Conservation (phyloP, 1,140 invertebrate genomes). For the Patella vulgata region DNA sequence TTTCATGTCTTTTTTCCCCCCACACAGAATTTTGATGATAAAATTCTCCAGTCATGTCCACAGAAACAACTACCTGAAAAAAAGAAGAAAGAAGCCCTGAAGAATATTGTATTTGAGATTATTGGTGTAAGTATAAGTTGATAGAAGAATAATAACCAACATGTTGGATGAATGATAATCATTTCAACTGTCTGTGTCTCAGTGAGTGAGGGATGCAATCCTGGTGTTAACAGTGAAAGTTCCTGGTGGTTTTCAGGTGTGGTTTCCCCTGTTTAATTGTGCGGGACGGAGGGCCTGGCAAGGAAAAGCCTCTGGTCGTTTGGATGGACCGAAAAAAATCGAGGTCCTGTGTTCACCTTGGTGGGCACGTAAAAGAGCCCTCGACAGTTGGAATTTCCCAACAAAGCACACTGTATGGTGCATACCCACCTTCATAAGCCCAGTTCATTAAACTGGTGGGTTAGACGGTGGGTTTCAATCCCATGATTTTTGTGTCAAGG, state of each 20-base stretch:
- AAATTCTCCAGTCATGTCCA: constrained; percentile 75
- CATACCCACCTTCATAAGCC: neutral
- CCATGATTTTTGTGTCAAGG: no score
- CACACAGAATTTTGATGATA: constrained; percentile 83
- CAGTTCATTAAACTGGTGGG: neutral
- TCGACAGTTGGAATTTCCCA: no score
- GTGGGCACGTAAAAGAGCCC: no score
- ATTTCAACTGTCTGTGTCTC: neutral
- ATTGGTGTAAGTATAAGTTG: constrained; percentile 60
- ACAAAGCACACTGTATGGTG: no score
- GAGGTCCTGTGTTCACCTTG: no score
- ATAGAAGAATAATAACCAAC: constrained; percentile 12
- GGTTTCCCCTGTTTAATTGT: neutral
- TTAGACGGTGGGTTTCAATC: no score
- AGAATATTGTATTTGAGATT: constrained; percentile 84
- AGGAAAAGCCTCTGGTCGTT: no score
- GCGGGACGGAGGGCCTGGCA: no score
- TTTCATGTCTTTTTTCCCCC: constrained; percentile 61
- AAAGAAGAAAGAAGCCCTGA: constrained; percentile 89
- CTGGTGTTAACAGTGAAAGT: neutral
- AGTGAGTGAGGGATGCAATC: neutral
- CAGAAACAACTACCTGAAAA: constrained; percentile 74
- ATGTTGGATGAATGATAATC: neutral
- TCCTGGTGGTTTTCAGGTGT: neutral
- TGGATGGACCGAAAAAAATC: no score